Evolutionary conservation across 2,888 invertebrate species (phyloP).

Genomic region (Nymphalis c-album): DNA sequence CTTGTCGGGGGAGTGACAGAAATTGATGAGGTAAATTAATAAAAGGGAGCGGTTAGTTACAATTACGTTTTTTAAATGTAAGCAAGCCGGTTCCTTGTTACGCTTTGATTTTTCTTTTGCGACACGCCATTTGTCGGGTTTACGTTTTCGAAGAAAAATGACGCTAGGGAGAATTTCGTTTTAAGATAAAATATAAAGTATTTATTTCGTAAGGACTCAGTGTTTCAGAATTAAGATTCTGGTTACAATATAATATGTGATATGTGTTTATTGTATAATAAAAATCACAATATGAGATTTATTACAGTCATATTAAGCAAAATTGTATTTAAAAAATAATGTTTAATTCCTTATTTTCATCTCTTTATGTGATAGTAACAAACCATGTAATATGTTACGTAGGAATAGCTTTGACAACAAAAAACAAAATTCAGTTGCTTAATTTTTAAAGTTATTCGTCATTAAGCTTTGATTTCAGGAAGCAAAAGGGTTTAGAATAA

Average conservation of each 20-base stretch:
- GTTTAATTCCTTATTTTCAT: no score
- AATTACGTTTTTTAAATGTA: conserved; percentile 80
- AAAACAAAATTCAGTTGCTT: conserved; percentile 47
- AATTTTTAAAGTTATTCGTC: conserved; percentile 49
- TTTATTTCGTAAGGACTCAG: not conserved
- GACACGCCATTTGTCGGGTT: conserved; percentile 74
- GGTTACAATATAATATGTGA: no score
- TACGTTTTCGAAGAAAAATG: conserved; percentile 40
- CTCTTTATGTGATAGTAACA: no score
- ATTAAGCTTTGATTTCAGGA: conserved; percentile 72
- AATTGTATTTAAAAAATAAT: no score
- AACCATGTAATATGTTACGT: no score
- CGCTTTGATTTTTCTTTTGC: conserved; percentile 77
- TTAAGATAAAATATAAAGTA: not conserved
- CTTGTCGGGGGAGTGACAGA: conserved; percentile 58
- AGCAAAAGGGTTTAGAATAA: conserved; percentile 74
- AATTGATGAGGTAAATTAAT: conserved; percentile 80
- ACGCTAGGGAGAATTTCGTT: conserved; percentile 42
- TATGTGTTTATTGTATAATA: no score
- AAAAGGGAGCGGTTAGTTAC: conserved; percentile 79
- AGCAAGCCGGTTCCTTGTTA: conserved; percentile 74
- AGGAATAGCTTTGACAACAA: no score
- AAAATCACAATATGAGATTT: no score
- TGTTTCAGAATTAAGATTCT: not conserved
- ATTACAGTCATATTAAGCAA: no score